Evolutionary conservation across 2,113 vertebrate species (phyloP).

Genomic region (Lycaon pictus): DNA sequence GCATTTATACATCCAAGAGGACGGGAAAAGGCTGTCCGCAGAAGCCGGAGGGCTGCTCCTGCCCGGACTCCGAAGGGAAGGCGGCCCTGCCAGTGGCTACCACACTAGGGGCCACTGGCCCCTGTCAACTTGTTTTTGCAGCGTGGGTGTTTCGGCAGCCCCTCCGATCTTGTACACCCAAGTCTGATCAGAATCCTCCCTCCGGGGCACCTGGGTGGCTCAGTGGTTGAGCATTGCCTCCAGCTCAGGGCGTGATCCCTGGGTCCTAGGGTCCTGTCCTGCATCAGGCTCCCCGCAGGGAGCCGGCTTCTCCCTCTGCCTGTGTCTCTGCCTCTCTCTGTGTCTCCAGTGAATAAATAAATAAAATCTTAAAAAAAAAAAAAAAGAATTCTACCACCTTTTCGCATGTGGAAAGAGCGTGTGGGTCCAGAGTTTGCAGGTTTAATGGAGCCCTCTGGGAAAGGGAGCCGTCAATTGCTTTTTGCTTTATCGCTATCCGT

Average conservation of each 20-base stretch:
- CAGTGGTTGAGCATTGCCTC: no score
- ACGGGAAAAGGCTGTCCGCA: neutral
- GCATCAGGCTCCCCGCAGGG: no score
- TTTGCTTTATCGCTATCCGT: neutral
- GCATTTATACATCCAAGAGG: neutral
- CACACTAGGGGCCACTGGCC: rapidly evolving
- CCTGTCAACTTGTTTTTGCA: neutral
- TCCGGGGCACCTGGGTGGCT: no score
- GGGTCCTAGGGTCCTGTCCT: no score
- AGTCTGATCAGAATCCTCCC: no score
- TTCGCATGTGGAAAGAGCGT: rapidly evolving
- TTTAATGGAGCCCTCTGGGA: neutral
- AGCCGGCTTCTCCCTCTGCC: no score
- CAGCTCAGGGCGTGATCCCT: no score
- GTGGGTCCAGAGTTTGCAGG: rapidly evolving
- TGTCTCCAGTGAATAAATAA: no score
- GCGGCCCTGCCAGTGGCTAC: neutral
- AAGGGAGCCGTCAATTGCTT: rapidly evolving
- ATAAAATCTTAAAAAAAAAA: no score
- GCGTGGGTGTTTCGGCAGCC: neutral
- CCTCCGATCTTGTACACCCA: rapidly evolving
- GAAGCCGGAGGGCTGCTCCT: neutral
- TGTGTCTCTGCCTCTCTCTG: no score
- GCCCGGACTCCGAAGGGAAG: neutral
- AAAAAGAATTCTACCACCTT: neutral